Percentiles rank a stretch among this genome's conserved stretches.
Evolutionary conservation across 2,888 invertebrate species (phyloP).

Genomic region (Blera fallax): DNA sequence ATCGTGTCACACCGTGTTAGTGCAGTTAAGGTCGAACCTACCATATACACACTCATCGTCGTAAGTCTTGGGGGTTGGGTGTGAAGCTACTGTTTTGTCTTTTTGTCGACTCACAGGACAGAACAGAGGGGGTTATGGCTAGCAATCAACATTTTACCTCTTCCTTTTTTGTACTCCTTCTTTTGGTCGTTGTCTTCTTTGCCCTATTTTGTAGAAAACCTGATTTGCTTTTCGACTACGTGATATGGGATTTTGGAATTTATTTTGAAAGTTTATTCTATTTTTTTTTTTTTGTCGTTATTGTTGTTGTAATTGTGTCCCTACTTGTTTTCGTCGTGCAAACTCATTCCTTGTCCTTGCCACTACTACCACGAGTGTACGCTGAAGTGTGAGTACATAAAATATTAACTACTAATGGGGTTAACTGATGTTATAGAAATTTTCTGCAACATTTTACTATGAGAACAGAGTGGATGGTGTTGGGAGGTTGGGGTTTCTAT

Average conservation of each 20-base stretch:
- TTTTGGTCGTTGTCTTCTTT: slow-evolving; percentile 6
- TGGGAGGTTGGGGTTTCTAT: not conserved
- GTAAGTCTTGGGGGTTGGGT: not conserved
- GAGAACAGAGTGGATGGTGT: not conserved
- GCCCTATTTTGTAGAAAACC: slow-evolving; percentile 22
- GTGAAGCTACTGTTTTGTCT: slow-evolving; percentile 22
- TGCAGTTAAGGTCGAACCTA: slow-evolving; percentile 69
- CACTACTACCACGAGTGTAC: slow-evolving; percentile 42
- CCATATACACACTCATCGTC: not conserved
- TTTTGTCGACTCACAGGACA: not conserved
- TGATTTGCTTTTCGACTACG: slow-evolving; percentile 47
- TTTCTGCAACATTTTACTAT: slow-evolving; percentile 55
- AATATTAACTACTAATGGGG: slow-evolving; percentile 70
- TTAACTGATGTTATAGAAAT: slow-evolving; percentile 67
- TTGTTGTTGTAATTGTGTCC: slow-evolving; percentile 18
- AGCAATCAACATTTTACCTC: slow-evolving; percentile 41
- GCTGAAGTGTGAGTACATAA: slow-evolving; percentile 59
- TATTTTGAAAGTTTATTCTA: slow-evolving; percentile 53
- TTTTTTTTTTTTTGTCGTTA: slow-evolving; percentile 11
- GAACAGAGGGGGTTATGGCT: slow-evolving; percentile 22
- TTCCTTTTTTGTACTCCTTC: not conserved
- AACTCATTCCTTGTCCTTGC: slow-evolving; percentile 59
- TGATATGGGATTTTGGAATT: slow-evolving; percentile 61
- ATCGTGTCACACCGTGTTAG: slow-evolving; percentile 68
- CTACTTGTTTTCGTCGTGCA: slow-evolving; percentile 21